Evolutionary conservation across 2,797 vertebrate species (phyloP).

Genomic region (Neoniphon sammara): DNA sequence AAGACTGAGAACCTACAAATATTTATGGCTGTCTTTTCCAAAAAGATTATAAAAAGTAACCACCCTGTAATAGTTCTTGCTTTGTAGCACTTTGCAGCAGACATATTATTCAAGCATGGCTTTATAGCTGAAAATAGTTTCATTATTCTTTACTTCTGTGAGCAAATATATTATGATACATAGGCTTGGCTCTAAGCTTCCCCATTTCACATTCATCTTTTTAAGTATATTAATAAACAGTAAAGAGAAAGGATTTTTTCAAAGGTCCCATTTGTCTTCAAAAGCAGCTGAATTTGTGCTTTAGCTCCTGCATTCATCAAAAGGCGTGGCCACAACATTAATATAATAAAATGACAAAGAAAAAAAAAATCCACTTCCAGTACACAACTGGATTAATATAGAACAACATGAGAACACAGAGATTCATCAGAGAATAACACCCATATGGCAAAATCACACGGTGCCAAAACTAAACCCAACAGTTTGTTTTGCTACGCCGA

Average conservation of each 20-base stretch:
- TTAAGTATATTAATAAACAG: slow-evolving; percentile 87
- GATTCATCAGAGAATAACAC: slow-evolving; percentile 68
- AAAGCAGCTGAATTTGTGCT: slow-evolving; percentile 84
- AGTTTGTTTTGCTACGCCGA: slow-evolving; percentile 72
- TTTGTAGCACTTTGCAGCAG: slow-evolving; percentile 83
- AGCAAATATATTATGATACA: slow-evolving; percentile 82
- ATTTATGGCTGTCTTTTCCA: slow-evolving; percentile 83
- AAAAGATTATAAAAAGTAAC: slow-evolving; percentile 84
- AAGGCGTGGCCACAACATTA: slow-evolving; percentile 75
- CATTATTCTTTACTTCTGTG: slow-evolving; percentile 84
- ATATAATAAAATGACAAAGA: slow-evolving; percentile 76
- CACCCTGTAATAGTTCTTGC: slow-evolving; percentile 84
- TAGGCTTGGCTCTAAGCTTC: slow-evolving; percentile 66
- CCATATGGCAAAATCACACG: slow-evolving; percentile 63
- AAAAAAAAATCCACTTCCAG: slow-evolving; percentile 48
- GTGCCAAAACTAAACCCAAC: slow-evolving; percentile 60
- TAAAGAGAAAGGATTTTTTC: slow-evolving; percentile 83
- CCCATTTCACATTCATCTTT: slow-evolving; percentile 85
- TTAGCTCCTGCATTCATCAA: slow-evolving; percentile 83
- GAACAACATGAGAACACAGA: slow-evolving; percentile 61
- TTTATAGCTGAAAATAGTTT: slow-evolving; percentile 84
- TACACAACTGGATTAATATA: slow-evolving; percentile 70
- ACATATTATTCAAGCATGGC: slow-evolving; percentile 82
- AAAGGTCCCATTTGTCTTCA: slow-evolving; percentile 84
- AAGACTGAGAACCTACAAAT: slow-evolving; percentile 64